Percentiles rank a stretch among this genome's conserved stretches.
Evolutionary conservation across 2,888 invertebrate species (phyloP).

Genomic region (Caenorhabditis zanzibari): DNA sequence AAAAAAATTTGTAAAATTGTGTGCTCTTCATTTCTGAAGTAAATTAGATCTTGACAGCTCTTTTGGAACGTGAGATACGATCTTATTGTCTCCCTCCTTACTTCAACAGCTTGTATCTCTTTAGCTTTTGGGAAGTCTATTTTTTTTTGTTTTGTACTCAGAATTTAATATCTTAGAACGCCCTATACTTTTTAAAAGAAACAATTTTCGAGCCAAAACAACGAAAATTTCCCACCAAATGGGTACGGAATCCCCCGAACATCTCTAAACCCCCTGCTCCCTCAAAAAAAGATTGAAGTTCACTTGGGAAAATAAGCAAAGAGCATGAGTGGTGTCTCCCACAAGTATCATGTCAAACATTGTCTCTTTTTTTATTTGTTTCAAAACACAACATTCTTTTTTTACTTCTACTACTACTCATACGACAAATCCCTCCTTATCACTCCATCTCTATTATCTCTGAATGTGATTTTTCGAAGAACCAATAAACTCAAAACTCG

Average conservation of each 20-base stretch:
- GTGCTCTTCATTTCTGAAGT: no score
- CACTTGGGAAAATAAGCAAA: background rate
- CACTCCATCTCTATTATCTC: slow-evolving; percentile 9
- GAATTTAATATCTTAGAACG: no score
- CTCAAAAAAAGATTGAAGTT: slow-evolving; percentile 43
- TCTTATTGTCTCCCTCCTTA: no score
- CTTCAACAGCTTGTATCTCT: no score
- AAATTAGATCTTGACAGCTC: no score
- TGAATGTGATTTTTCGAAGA: background rate
- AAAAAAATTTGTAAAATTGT: no score
- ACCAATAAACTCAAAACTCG: background rate
- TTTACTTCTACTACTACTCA: slow-evolving; percentile 6
- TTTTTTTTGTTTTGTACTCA: no score
- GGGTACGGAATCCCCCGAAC: background rate
- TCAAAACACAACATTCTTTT: slow-evolving; percentile 32
- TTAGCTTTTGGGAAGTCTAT: no score
- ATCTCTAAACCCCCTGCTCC: background rate
- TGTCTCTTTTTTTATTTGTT: slow-evolving; percentile 37
- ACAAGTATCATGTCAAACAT: slow-evolving; percentile 63
- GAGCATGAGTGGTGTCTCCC: slow-evolving; percentile 43
- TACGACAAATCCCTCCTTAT: slow-evolving; percentile 3
- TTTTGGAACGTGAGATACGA: no score
- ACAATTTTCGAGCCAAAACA: no score
- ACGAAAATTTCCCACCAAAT: no score
- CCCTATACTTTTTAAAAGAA: no score